Evolutionary conservation across 2,113 vertebrate genomes (phyloP).

Genomic region (Gasterosteus aculeatus): DNA sequence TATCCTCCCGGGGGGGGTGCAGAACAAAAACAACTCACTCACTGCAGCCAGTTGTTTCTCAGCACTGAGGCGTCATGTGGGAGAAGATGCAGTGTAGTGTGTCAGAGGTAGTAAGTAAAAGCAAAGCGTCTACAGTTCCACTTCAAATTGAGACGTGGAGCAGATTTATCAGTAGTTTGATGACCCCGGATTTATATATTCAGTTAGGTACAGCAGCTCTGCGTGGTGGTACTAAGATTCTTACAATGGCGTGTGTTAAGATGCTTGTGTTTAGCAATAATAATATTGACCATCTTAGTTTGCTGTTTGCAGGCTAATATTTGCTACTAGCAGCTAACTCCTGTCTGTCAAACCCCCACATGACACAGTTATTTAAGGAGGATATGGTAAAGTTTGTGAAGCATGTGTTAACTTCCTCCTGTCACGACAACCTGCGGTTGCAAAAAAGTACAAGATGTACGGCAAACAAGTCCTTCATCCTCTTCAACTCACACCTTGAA

Average conservation of each 20-base stretch:
- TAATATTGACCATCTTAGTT: not conserved
- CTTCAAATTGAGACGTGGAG: not conserved
- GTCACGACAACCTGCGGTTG: conserved; percentile 33
- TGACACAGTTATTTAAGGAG: conserved; percentile 3
- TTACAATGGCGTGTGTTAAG: not conserved
- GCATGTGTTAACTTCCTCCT: conserved; percentile 45
- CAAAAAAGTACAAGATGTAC: conserved; percentile 56
- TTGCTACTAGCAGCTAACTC: not conserved
- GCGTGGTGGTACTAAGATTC: not conserved
- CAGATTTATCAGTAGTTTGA: not conserved
- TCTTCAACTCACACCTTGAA: not conserved
- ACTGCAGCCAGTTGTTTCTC: conserved; percentile 33
- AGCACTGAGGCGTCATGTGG: not conserved
- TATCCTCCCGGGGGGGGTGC: conserved; percentile 48
- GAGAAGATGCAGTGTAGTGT: not conserved
- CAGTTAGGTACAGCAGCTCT: not conserved
- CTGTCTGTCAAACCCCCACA: conserved; percentile 6
- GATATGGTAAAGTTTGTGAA: conserved; percentile 4
- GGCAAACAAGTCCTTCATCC: conserved; percentile 29
- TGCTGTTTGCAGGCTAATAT: not conserved
- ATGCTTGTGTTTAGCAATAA: not conserved
- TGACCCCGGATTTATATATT: not conserved
- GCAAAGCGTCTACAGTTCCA: not conserved
- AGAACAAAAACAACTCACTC: conserved; percentile 51
- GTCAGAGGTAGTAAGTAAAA: not conserved